Evolutionary conservation across 2,888 invertebrate genomes (phyloP), one percentile per base, ranked within the genome.

Genomic region (Elysia crispata): DNA sequence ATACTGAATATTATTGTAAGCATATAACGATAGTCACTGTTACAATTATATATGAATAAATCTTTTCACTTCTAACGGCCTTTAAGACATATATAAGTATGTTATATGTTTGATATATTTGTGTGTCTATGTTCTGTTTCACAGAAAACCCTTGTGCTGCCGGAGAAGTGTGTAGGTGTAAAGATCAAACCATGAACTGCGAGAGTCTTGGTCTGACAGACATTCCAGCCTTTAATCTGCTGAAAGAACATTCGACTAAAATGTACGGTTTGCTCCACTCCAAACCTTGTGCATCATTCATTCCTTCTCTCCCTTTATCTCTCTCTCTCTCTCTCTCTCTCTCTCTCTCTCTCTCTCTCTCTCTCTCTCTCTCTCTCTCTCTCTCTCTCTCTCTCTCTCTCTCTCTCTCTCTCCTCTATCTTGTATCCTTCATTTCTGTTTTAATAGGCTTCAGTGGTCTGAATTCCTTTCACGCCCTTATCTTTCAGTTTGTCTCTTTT

Each of bases 151-250:
- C 41, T 6, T 6, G 41, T 41, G 41, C 11, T 3, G 41, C 5
- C 5, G 11, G 41, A 41, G 86, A 87, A 1, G 84, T 86, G n/a
- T 93, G 93, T 84, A 86, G 88, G 28, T 93, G 93, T 86, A 83
- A 87, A 62, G 92, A 93, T 77, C 88, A 91, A 8, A 89, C 91
- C 72, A 92, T 93, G 85, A 89, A 93, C 86, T 93, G 93, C 84
- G 89, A 90, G 0, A 87, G 89, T 8, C 85, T 87, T n/a, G 88
- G 87, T 0, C 86, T 93, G 3, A 78, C 79, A 0, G 70, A 69
- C 0, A 82, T 92, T 0, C 92, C 92, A 0, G n/a, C 8, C n/a
- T 50, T 81, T 20, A n/a, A 83, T 11, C 84, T 86, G 28, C 84
- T 86, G 28, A 1, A 5, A 23, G 80, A 82, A 60, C 77, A 81